Evolutionary conservation across 2,797 vertebrate genomes (phyloP), one percentile per base, ranked within the genome.

Genomic region (Hyperoplus lanceolatus): DNA sequence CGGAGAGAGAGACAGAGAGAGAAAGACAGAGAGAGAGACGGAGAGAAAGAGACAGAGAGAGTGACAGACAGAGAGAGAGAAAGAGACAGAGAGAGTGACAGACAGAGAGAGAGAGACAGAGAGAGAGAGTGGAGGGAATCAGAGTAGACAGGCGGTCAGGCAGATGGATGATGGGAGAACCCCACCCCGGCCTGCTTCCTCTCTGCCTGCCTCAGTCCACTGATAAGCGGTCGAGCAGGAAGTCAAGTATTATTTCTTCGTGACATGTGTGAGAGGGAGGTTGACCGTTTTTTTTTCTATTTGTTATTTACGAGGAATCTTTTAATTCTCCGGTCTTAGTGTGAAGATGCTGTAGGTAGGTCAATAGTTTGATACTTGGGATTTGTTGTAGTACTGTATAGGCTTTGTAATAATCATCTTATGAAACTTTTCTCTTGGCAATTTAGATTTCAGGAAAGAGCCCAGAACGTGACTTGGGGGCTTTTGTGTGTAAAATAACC

Each of bases 141-240:
- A 74, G 75, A 77, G 70, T 48, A 83, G 88, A 82, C 64, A 77
- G 77, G 68, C 75, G n/a, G 73, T 82, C 80, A 53, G 75, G 68
- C 85, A 86, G 77, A 90, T 87, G 60, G 82, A 90, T 82, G 84
- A 29, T 29, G 29, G 29, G 29, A 75, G 66, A 90, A 89, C 90
- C 89, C 88, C 92, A 87, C 87, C 91, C 91, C 53, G 80, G 79
- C 76, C 82, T 53, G 77, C 70, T 85, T 82, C 79, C 79, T 80
- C 75, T 74, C 53, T 49, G 69, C 45, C 63, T 1, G 75, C 74
- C 29, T 80, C 81, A 46, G 75, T 56, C 21, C 66, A 60, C 54
- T 73, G 85, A 91, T 86, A 77, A 81, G 66, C 72, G 72, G 70
- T 69, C 45, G 41, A 81, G 65, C 67, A 80, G 89, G 87, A 91